A percentile compares a stretch with the other conserved stretches of the same genome.
Conservation (phyloP, 2,797 vertebrate genomes). For the Cercopithecus diana region DNA sequence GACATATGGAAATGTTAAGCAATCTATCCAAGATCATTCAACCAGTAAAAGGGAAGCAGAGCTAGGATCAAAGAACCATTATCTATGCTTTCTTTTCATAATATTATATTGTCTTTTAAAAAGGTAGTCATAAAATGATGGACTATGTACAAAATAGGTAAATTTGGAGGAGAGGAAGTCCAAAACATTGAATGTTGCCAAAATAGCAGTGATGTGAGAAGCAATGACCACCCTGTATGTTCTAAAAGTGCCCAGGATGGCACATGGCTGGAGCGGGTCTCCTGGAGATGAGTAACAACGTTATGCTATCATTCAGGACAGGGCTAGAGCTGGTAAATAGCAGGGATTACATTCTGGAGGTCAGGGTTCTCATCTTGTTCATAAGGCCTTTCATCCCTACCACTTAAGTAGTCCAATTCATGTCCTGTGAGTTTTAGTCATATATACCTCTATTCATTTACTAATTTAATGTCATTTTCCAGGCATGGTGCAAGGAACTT, state of each 20-base stretch:
- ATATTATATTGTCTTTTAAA: not conserved
- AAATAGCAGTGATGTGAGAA: not conserved
- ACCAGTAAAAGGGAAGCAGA: not conserved
- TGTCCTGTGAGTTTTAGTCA: not conserved
- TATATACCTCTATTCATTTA: not conserved
- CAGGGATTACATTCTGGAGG: not conserved
- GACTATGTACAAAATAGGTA: not conserved
- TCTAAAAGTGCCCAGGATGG: not conserved
- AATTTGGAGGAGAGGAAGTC: not conserved
- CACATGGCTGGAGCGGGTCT: too few relatives aligned
- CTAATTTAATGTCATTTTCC: not conserved
- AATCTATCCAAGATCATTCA: not conserved
- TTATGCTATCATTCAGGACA: not conserved
- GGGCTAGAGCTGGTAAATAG: not conserved
- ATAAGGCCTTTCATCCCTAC: not conserved
- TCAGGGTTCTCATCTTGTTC: not conserved
- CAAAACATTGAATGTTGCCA: not conserved
- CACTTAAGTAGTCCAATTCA: not conserved
- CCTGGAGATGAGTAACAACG: not conserved
- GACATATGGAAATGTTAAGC: not conserved
- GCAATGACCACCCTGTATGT: rapidly evolving
- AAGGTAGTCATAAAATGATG: not conserved
- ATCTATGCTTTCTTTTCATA: not conserved
- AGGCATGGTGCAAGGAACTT: not conserved
- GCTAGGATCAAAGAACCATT: not conserved